phyloP scores from a whole-genome alignment of 2,888 invertebrate species.

The Yponomeuta plumbellus region DNA sequence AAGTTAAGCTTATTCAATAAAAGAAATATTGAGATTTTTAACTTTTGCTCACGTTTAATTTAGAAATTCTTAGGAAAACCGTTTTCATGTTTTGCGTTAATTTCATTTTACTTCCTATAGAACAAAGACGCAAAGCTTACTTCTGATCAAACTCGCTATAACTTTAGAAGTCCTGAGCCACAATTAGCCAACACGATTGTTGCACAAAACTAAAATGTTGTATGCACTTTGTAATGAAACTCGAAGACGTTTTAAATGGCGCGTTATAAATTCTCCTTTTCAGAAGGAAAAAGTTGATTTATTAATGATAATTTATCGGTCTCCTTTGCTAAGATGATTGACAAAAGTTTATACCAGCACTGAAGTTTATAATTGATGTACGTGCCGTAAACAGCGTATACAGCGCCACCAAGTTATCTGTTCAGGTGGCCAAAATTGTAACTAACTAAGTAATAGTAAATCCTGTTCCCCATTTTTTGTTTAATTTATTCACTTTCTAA shows the following conservation, averaged over 20 bases:
- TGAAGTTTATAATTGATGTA: neutral
- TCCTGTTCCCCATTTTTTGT: too few relatives aligned
- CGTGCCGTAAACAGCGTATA: neutral
- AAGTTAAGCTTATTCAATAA: too few relatives aligned
- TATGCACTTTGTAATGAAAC: neutral
- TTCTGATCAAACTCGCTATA: neutral
- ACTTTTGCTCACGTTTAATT: too few relatives aligned
- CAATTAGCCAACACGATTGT: constrained; percentile 1
- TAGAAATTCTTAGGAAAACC: too few relatives aligned
- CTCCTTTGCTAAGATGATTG: neutral
- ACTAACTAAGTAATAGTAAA: too few relatives aligned
- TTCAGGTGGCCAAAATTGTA: too few relatives aligned
- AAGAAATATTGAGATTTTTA: too few relatives aligned
- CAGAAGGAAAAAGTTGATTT: neutral
- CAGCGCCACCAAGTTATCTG: too few relatives aligned
- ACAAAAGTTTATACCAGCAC: neutral
- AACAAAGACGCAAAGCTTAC: neutral
- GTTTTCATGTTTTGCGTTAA: too few relatives aligned
- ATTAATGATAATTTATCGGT: constrained; percentile 2
- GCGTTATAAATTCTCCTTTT: neutral
- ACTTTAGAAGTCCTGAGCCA: neutral
- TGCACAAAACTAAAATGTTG: neutral
- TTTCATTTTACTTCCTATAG: too few relatives aligned
- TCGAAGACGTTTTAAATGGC: neutral
- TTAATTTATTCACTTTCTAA: too few relatives aligned